These are phyloP conservation scores for Rynchops niger DNA, from an alignment of 2,113 vertebrate genomes.

Conservation along the genomic window DNA sequence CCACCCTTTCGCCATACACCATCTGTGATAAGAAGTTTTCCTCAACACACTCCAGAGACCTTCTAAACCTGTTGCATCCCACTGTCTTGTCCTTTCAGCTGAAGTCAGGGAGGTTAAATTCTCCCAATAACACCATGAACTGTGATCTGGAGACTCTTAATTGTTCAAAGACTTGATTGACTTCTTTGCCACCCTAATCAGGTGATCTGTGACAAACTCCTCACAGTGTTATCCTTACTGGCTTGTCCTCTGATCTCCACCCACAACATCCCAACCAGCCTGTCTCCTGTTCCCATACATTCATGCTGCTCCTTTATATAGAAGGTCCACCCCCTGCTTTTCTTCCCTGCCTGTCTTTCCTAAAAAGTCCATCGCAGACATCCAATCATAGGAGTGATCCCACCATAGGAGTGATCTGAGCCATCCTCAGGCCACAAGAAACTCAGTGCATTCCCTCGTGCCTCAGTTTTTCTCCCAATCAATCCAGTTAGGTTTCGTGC, in stretches of 20 bases:
- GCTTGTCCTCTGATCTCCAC: not conserved
- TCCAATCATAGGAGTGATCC: not conserved
- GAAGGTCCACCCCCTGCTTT: not conserved
- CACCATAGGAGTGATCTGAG: not conserved
- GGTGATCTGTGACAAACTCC: not conserved
- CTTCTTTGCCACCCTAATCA: not conserved
- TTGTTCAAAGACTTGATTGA: not conserved
- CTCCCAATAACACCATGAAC: not conserved
- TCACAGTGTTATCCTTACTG: not conserved
- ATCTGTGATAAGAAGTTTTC: not conserved
- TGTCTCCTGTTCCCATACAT: not conserved
- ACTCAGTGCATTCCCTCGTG: rapidly evolving
- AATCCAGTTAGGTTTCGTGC: not conserved
- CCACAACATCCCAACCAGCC: not conserved
- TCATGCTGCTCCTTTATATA: not conserved
- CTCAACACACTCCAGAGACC: not conserved
- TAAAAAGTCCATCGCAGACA: not conserved
- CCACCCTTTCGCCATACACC: not conserved
- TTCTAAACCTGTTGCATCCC: not conserved
- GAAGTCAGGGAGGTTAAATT: not conserved
- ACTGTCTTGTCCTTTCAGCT: not conserved
- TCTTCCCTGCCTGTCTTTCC: not conserved
- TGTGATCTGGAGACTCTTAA: not conserved
- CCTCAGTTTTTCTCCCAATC: not conserved
- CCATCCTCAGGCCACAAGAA: not conserved